A percentile compares a stretch with the other conserved stretches of the same genome.
Evolutionary conservation across 2,113 vertebrate species (phyloP).

Genomic region (Fukomys damarensis): DNA sequence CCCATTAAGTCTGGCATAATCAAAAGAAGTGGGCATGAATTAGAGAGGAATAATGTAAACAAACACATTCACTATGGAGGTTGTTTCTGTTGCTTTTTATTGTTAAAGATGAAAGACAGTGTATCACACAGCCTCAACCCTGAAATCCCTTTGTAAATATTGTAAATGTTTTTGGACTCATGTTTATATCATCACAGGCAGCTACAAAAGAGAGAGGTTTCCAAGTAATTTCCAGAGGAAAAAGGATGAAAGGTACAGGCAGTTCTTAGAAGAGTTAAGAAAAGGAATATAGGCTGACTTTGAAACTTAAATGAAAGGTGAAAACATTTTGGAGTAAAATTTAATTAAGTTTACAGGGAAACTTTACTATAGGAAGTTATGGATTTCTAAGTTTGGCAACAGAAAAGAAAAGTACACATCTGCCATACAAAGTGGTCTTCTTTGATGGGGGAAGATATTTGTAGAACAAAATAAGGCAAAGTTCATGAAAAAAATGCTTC

Average conservation of each 20-base stretch:
- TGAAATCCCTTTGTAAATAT: not conserved
- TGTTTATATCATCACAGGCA: not conserved
- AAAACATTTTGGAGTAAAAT: not conserved
- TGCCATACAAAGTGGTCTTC: rapidly evolving
- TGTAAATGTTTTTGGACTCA: not conserved
- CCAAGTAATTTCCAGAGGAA: not conserved
- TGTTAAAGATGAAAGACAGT: not conserved
- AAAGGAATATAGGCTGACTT: not conserved
- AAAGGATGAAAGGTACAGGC: not conserved
- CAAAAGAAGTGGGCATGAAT: not conserved
- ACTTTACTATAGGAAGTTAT: not conserved
- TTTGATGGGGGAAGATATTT: not conserved
- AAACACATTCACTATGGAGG: not conserved
- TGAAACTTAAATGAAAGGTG: not conserved
- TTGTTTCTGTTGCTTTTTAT: not conserved
- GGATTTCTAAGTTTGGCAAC: not conserved
- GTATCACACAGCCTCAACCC: not conserved
- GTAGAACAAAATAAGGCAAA: not conserved
- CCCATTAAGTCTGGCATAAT: not conserved
- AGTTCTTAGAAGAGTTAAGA: not conserved
- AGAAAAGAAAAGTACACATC: no score
- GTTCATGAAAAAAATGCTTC: not conserved
- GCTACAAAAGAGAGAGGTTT: not conserved
- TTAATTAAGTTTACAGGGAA: not conserved
- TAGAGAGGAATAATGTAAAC: not conserved